Evolutionary conservation across 2,797 vertebrate genomes (phyloP), one percentile per base, ranked within the genome.

Genomic region (Coilia nasus): DNA sequence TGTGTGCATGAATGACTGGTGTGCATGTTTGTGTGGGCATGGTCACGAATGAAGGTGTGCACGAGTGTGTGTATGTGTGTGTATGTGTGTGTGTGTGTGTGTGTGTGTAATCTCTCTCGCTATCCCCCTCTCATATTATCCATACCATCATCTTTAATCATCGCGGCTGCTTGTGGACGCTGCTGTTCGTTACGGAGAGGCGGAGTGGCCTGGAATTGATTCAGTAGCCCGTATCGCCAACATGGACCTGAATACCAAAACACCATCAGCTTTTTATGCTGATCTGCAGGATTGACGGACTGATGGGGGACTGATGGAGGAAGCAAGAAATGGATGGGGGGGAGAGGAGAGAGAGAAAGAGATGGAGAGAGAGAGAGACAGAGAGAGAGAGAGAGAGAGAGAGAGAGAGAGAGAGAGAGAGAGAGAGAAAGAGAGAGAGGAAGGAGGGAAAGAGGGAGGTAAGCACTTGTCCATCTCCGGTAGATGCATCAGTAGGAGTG

Each of bases 181-280:
- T 89, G 91, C 91, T 93, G 93, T 93, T 92, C 91, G 92, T 94
- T 94, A 93, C 92, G 94, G 93, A 94, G 92, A 75, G 92, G 91
- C 91, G 91, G 90, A 93, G 94, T 95, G 91, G 94, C 94, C 93
- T 92, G 90, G 92, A 94, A 95, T 93, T 94, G 94, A 95, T 95
- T 95, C 91, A 93, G 93, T 90, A 87, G 88, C 86, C 25, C 46
- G 84, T 78, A 54, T 17, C 44, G 23, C 50, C 46, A 54, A 46
- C 31, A 7, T 47, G 25, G 15, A 25, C 19, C 81, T 85, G 84
- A 85, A 89, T 87, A 86, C 82, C 83, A 86, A 86, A 82, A 64
- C 62, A 86, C 71, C 82, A 50, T 84, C 82, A 17, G 67, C 28
- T 75, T 17, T 28, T 35, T 75, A 17, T 84, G 67, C 78, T 85